A percentile compares a stretch with the other conserved stretches of the same genome.
phyloP scores from a whole-genome alignment of 1,140 invertebrate species.

The Pseudomyrmex pallidus region DNA sequence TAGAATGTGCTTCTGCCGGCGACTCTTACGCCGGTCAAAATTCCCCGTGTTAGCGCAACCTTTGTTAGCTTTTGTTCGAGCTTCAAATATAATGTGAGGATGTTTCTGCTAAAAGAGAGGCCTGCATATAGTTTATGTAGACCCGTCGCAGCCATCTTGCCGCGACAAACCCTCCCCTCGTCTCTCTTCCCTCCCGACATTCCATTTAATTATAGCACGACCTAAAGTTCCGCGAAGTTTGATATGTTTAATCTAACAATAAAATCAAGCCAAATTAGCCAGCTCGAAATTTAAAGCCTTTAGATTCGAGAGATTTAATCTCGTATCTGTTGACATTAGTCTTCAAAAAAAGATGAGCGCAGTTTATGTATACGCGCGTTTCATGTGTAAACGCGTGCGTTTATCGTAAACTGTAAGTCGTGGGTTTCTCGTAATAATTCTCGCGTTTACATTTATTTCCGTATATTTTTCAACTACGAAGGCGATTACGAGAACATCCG shows the following conservation, averaged over 20 bases:
- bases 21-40: constrained; percentile 89
- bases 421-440: too few species aligned
- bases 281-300: neutral
- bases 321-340: too few species aligned
- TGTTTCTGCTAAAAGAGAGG: constrained; percentile 95
- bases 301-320: too few species aligned
- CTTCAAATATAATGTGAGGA: constrained; percentile 98
- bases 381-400: too few species aligned
- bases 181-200: neutral
- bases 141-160: constrained; percentile 46
- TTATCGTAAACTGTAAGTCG: too few species aligned
- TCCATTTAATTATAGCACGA: constrained; percentile 48
- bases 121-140: constrained; percentile 82
- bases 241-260: constrained; percentile 36
- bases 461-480: too few species aligned
- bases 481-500: too few species aligned
- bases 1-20: constrained; percentile 88
- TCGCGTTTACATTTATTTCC: too few species aligned
- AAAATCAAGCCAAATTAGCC: constrained; percentile 41
- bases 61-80: constrained; percentile 93
- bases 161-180: neutral
- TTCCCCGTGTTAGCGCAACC: constrained; percentile 93
- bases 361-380: too few species aligned
- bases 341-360: too few species aligned
- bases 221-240: constrained; percentile 31